Evolutionary conservation across 92 coral and sea anemone genomes (phyloP).

Genomic region (Ricordea florida): DNA sequence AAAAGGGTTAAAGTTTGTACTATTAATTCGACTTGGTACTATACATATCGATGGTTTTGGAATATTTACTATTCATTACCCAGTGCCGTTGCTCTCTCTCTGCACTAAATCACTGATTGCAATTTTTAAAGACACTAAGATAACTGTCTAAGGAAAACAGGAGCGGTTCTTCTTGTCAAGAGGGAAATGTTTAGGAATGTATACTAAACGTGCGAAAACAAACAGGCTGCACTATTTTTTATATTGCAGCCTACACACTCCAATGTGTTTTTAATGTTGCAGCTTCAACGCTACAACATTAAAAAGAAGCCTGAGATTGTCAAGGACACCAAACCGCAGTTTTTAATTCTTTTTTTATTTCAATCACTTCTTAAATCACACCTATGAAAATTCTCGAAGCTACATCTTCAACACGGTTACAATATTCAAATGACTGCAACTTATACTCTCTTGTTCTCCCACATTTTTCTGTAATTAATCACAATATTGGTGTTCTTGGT

Average conservation of each 20-base stretch:
- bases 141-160: conserved; percentile 7
- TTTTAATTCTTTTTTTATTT: not conserved
- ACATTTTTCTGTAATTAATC: conserved; percentile 2
- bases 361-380: conserved; percentile 9
- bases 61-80: not conserved
- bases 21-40: too few relatives aligned
- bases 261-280: conserved; percentile 5
- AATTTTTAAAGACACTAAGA: not conserved
- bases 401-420: conserved; percentile 17
- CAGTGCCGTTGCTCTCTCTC: conserved; percentile 20
- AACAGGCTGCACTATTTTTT: conserved; percentile 2
- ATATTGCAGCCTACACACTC: conserved; percentile 5
- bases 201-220: conserved; percentile 11
- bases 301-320: not conserved
- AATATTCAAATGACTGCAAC: not conserved
- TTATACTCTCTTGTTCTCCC: conserved; percentile 22
- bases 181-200: conserved; percentile 6
- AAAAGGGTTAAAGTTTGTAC: too few relatives aligned
- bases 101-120: conserved; percentile 22
- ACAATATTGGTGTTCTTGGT: conserved; percentile 15
- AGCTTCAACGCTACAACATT: conserved; percentile 1
- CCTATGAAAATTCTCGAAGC: not conserved
- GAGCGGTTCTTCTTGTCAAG: conserved; percentile 3
- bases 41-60: too few relatives aligned
- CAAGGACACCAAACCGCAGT: conserved; percentile 17